A percentile compares a stretch with the other conserved stretches of the same genome.
Conservation (phyloP, 2,113 vertebrate species). For the Phyllostomus hastatus region DNA sequence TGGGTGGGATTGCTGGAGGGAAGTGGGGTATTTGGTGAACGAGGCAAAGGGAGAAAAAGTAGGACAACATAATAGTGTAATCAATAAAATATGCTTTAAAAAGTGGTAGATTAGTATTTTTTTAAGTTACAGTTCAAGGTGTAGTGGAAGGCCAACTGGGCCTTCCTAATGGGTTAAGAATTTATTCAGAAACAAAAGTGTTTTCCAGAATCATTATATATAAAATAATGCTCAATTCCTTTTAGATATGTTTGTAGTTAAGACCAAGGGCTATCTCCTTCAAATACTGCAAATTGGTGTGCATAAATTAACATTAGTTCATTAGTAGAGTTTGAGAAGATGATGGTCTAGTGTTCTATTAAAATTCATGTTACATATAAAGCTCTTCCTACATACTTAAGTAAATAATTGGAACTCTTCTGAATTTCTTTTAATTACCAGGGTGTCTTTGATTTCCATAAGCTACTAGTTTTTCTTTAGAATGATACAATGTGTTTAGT, state of each 20-base stretch:
- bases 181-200: neutral
- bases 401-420: neutral
- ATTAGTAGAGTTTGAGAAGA: neutral
- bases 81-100: neutral
- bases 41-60: too few species aligned
- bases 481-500: neutral
- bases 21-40: too few species aligned
- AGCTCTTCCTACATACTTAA: neutral
- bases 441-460: neutral
- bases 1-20: too few species aligned
- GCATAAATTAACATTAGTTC: neutral
- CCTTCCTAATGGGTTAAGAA: neutral
- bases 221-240: neutral
- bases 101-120: neutral
- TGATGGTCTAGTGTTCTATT: neutral
- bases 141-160: neutral
- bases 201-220: neutral
- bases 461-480: neutral
- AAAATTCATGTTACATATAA: neutral
- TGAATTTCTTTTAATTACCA: neutral
- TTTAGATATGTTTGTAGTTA: neutral
- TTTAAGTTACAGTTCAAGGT: neutral
- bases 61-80: too few species aligned
- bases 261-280: neutral
- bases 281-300: neutral